These are phyloP conservation scores for Neoseiulus cucumeris DNA, from an alignment of 1,140 invertebrate genomes.

Conservation along the genomic window DNA sequence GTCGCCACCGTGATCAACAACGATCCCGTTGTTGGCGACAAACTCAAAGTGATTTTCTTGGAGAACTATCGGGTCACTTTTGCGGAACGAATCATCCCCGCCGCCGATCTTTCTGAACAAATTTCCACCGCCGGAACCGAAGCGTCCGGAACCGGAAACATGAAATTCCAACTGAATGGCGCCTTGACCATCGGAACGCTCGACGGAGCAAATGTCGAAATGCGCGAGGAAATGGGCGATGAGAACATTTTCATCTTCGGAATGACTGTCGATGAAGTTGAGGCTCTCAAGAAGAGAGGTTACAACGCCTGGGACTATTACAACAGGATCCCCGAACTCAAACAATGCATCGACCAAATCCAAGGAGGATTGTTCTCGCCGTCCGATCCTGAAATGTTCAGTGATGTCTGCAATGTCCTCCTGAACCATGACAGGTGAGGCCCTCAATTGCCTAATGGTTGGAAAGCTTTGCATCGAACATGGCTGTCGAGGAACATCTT, in stretches of 20 bases:
- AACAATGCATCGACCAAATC: slow-evolving; percentile 86
- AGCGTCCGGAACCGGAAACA: slow-evolving; percentile 83
- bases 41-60: slow-evolving; percentile 79
- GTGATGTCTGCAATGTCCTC: slow-evolving; percentile 68
- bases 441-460: too few relatives aligned
- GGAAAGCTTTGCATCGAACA: too few relatives aligned
- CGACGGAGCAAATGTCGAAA: slow-evolving; percentile 98
- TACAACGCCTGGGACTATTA: slow-evolving; percentile 91
- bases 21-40: slow-evolving; percentile 88
- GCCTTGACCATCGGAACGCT: slow-evolving; percentile 93
- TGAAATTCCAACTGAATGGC: slow-evolving; percentile 88
- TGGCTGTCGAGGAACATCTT: too few relatives aligned
- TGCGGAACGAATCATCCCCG: slow-evolving; percentile 95
- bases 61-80: slow-evolving; percentile 96
- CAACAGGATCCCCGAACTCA: slow-evolving; percentile 66
- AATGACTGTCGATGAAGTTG: slow-evolving; percentile 81
- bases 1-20: slow-evolving; percentile 85
- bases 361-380: slow-evolving; percentile 88
- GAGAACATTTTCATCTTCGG: slow-evolving; percentile 99
- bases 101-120: slow-evolving; percentile 83
- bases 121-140: slow-evolving; percentile 96
- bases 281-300: slow-evolving; percentile 49
- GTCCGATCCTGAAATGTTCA: slow-evolving; percentile 69
- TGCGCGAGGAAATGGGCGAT: slow-evolving; percentile 94
- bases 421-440: slow-evolving; percentile 77